Base-by-base conservation (phyloP, 2,797 vertebrate genomes). In the Rhinophrynus dorsalis region DNA sequence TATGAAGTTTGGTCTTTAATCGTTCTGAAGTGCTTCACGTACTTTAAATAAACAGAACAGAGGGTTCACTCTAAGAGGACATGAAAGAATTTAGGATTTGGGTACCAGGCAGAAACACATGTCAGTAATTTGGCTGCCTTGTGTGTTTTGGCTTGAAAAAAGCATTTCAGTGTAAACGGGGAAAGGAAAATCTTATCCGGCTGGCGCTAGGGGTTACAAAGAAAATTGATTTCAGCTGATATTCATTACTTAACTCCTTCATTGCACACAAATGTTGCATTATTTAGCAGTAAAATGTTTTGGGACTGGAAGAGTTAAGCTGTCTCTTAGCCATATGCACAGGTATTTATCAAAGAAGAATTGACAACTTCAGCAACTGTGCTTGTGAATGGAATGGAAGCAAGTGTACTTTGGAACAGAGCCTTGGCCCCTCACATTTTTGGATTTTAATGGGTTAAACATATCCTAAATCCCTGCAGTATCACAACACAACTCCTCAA, bases 181-280 rank as follows among this genome's bases (percentile, higher is more conserved):
- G 88, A 91, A 91, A 94, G 92, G 92, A 92, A 93, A 94, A 93
- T 93, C 92, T 91, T 92, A 92, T 93, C 91, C 91, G 88, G 84
- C 90, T 93, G 92, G 94, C 93, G 94, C 91, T 92, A 94, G 92
- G 60, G 86, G 84, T 90, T 92, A 88, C 24, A 82, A 85, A 91
- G 90, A 81, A 95, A 96, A 95, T 94, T 95, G 93, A 92, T 95
- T 94, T 95, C 92, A 95, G 94, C 93, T 95, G 92, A 94, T 93
- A 89, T 80, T 87, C 90, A 88, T 89, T 79, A 76, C 88, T 92
- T 92, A 92, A 92, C 68, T 54, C 21, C 2, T 65, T 58, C 45
- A 35, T 18, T 29, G 38, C 48, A 1, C 29, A 45, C 18, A 54
- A 11, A 51, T 13, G 9, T 8, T 27, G 21, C 45, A 37, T 21